These are phyloP conservation scores for Drosophila longiperda DNA, from an alignment of 2,888 invertebrate genomes.

Conservation along the genomic window DNA sequence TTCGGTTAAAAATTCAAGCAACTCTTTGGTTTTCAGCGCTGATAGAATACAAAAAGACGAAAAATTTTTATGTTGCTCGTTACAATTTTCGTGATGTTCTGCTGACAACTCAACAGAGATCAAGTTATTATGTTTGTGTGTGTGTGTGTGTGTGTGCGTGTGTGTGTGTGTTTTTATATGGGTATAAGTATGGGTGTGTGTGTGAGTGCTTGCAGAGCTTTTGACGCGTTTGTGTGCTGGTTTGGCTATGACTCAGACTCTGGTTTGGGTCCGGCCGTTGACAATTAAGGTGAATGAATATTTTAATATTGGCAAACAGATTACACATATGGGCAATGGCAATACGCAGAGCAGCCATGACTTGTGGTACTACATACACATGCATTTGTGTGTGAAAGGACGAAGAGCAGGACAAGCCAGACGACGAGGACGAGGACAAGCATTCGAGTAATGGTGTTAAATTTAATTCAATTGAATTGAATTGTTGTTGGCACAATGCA, in stretches of 20 bases:
- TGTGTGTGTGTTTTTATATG: not conserved
- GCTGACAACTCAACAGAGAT: conserved; percentile 81
- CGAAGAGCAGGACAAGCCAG: conserved; percentile 1
- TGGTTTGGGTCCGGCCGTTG: conserved; percentile 57
- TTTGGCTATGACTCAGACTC: conserved; percentile 15
- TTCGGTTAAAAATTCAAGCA: not conserved
- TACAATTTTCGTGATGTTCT: conserved; percentile 80
- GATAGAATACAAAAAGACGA: conserved; percentile 15
- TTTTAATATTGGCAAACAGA: conserved; percentile 81
- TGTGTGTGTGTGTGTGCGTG: conserved; percentile 18
- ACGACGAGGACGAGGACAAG: conserved; percentile 14
- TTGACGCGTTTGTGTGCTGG: conserved; percentile 58
- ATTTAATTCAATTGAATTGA: conserved; percentile 79
- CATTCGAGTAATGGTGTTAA: conserved; percentile 72
- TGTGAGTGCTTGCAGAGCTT: conserved; percentile 52
- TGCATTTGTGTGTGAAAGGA: not conserved
- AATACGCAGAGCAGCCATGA: conserved; percentile 44
- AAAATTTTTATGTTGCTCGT: conserved; percentile 63
- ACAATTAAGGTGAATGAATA: conserved; percentile 80
- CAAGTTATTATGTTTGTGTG: conserved; percentile 70
- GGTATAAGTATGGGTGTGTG: conserved; percentile 8
- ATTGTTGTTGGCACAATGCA: conserved; percentile 72
- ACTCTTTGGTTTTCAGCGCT: conserved; percentile 6
- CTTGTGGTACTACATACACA: conserved; percentile 14
- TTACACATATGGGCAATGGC: conserved; percentile 75